phyloP scores from a whole-genome alignment of 2,888 invertebrate genomes.

The Campoplex capitator region DNA sequence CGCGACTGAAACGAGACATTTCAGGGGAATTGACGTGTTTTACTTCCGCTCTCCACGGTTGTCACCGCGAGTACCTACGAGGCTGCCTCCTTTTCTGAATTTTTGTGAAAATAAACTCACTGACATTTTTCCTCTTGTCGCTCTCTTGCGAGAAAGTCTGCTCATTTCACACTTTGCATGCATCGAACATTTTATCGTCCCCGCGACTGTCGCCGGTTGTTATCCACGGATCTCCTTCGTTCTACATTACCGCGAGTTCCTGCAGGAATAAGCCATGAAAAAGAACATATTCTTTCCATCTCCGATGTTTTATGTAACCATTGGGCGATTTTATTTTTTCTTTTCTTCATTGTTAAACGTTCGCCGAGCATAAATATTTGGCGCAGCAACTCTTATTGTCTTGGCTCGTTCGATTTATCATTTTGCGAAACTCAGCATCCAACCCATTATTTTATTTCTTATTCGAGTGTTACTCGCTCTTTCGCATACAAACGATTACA shows the following conservation, averaged over 20 bases:
- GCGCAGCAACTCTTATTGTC: background rate
- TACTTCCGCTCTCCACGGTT: background rate
- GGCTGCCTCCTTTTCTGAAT: background rate
- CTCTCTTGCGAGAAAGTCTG: background rate
- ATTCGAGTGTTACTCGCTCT: background rate
- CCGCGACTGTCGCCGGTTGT: background rate
- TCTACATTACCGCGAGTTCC: background rate
- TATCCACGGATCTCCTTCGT: background rate
- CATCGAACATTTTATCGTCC: conserved; percentile 4
- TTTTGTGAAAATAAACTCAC: background rate
- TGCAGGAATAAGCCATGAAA: background rate
- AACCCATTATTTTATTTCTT: background rate
- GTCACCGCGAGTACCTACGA: background rate
- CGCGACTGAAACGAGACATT: background rate
- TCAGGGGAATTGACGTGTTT: background rate
- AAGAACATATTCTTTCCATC: background rate
- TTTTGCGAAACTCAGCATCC: background rate
- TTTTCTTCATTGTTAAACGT: background rate
- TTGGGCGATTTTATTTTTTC: background rate
- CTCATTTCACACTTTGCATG: background rate
- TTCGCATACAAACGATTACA: background rate
- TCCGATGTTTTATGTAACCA: background rate
- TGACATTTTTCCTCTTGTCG: background rate
- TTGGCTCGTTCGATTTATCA: background rate
- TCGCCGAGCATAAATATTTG: background rate